Conservation (phyloP, 1,140 invertebrate genomes). For the Limonius californicus region DNA sequence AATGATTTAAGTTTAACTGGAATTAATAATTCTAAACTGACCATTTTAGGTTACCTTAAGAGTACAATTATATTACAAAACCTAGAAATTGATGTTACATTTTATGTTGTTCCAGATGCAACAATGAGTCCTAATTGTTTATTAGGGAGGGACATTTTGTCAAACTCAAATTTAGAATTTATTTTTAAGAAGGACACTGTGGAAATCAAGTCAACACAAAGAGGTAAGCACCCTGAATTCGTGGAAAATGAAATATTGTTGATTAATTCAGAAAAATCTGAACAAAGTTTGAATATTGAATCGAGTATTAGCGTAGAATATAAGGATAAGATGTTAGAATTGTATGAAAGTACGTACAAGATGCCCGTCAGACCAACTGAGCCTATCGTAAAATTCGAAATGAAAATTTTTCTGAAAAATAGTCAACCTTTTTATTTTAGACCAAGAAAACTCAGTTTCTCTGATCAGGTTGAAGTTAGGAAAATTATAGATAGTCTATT, state of each 20-base stretch:
- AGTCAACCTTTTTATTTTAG: constrained; percentile 37
- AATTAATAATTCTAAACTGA: constrained; percentile 13
- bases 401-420: no score
- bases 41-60: constrained; percentile 11
- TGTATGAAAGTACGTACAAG: neutral
- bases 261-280: neutral
- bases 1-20: neutral
- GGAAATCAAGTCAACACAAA: neutral
- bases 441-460: constrained; percentile 33
- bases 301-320: neutral
- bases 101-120: constrained; percentile 23
- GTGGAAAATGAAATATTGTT: constrained; percentile 14
- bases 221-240: neutral
- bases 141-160: constrained; percentile 26
- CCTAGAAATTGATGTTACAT: constrained; percentile 7
- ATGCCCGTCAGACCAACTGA: constrained; percentile 9
- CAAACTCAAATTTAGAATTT: neutral
- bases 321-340: neutral
- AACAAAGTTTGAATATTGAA: neutral
- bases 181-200: constrained; percentile 5
- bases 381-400: no score
- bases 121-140: constrained; percentile 22
- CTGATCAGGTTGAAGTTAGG: constrained; percentile 34
- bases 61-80: constrained; percentile 9
- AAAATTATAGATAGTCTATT: constrained; percentile 39